A percentile compares a stretch with the other conserved stretches of the same genome.
phyloP scores from a whole-genome alignment of 2,888 invertebrate genomes.

The Gortyna flavago region DNA sequence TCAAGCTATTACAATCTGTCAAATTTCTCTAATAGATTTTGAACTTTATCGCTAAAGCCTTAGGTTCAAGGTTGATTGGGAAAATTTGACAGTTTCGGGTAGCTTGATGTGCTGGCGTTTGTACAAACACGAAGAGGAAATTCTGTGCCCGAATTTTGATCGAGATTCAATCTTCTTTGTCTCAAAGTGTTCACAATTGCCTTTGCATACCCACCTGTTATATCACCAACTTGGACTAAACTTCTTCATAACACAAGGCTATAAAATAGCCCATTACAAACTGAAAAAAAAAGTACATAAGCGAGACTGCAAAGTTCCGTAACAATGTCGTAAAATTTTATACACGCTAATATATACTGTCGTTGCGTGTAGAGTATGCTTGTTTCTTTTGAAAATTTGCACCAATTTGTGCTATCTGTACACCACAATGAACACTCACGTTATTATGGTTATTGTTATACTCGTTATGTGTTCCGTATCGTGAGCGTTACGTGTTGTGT shows the following conservation, averaged over 20 bases:
- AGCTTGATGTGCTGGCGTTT: too few species aligned
- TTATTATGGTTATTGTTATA: conserved; percentile 43
- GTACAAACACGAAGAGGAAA: not conserved
- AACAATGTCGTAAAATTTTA: conserved; percentile 61
- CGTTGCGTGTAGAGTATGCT: conserved; percentile 39
- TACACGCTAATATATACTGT: conserved; percentile 24
- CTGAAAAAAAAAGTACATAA: conserved; percentile 36
- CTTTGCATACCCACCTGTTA: not conserved
- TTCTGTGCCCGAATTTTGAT: not conserved
- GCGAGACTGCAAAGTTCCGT: conserved; percentile 29
- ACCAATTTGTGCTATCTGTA: conserved; percentile 49
- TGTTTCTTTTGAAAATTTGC: conserved; percentile 57
- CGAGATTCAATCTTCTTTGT: not conserved
- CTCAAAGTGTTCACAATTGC: not conserved
- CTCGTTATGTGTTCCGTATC: conserved; percentile 39
- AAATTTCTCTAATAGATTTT: too few species aligned
- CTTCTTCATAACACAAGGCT: conserved; percentile 18
- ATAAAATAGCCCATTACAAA: conserved; percentile 36
- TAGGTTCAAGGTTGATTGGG: too few species aligned
- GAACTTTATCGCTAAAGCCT: too few species aligned
- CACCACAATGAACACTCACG: conserved; percentile 49
- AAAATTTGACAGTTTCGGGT: too few species aligned
- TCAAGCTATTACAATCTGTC: too few species aligned
- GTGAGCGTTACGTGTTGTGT: conserved; percentile 42
- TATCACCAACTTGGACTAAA: conserved; percentile 5